Conservation (phyloP, 2,797 vertebrate genomes). For the Phaenicophaeus curvirostris region DNA sequence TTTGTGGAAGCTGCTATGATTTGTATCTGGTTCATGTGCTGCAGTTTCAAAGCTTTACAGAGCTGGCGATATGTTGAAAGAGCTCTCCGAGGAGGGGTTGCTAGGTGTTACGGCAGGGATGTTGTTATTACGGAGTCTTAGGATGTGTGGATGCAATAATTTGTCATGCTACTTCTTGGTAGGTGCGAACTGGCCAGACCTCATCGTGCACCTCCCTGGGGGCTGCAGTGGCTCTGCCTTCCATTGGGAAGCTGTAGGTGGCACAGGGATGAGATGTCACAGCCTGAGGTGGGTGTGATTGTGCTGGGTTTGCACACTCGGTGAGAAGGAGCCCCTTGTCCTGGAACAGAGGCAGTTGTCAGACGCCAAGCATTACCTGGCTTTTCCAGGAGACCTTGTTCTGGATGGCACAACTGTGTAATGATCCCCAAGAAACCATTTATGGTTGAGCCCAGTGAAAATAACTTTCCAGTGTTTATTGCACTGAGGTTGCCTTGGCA, state of each 20-base stretch:
- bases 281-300: neutral
- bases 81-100: neutral
- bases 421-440: neutral
- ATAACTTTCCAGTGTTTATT: neutral
- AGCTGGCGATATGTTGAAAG: neutral
- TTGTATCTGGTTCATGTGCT: neutral
- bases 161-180: fast-evolving
- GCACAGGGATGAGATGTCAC: neutral
- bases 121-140: fast-evolving
- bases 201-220: neutral
- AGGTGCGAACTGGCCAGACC: neutral
- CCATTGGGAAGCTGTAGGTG: fast-evolving
- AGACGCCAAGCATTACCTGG: fast-evolving
- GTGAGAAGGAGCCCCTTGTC: neutral
- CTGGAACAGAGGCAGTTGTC: neutral
- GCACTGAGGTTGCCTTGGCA: neutral
- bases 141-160: neutral
- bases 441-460: neutral
- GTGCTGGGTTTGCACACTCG: neutral
- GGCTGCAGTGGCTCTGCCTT: neutral
- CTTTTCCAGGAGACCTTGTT: neutral
- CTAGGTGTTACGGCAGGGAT: neutral
- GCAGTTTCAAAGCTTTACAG: neutral
- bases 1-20: neutral
- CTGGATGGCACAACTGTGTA: neutral